Base-by-base conservation (phyloP, 2,113 vertebrate genomes). In the Pygoscelis adeliae region DNA sequence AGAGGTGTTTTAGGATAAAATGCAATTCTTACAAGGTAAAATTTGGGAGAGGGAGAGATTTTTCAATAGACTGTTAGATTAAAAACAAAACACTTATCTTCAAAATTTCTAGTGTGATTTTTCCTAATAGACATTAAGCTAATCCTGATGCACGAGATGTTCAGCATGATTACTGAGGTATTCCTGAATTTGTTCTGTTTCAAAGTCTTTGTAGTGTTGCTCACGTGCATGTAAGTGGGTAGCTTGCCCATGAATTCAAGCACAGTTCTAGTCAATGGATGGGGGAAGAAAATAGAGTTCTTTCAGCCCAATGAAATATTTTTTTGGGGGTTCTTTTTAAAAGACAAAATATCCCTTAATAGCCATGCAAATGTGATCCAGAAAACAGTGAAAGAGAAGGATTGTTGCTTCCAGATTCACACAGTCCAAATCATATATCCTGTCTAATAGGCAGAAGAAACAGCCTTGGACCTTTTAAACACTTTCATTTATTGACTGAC, bases 401-500 rank as follows among this genome's bases (percentile, higher is more conserved):
- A 14, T 1, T 44, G 66, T 19, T 69, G 18, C 74, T 88, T 88
- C 82, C 62, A 65, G 52, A 25, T 55, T 82, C 47, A 23, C 61
- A 4, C 9, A 30, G 40, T 27, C 13, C 55, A 42, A 32, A 30
- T 5, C 88, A 65, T 80, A 44, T 52, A 90, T 90, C 90, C 85
- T 72, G 44, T 9, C 59, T 42, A 52, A 81, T 46, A 59, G 90
- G 81, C 52, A 63, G 85, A 36, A 88, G 61, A 6, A 91, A 19
- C 58, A 95, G 71, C 90, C 74, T 52, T 76, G 88, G 66, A 27
- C 88, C 88, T 86, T 47, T 34, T 47, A 56, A 83, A 44, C 88
- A 69, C 90, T 85, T 20, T 94, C 46, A 96, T 96, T 96, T 88
- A 92, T 79, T 92, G 95, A 86, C 66, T 92, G 95, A 30, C 88